Evolutionary conservation across 2,797 vertebrate species (phyloP), one percentile per base, ranked within the genome.

Genomic region (Parauchenoglanis ngamensis): DNA sequence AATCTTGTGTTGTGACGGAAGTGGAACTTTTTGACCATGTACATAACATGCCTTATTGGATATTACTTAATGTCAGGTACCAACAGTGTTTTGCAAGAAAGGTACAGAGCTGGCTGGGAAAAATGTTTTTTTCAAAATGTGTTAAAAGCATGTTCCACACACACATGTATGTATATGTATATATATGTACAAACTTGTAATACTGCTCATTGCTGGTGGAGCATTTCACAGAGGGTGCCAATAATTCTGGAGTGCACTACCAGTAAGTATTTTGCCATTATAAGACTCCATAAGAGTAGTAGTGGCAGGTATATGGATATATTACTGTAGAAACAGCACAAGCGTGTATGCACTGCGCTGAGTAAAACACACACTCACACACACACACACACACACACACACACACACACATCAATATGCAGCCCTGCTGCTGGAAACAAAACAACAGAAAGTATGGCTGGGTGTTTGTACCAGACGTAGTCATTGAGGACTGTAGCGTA

Each of bases 391-490:
- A 28, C 49, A 15, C 72, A 54, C 49, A n/a, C 54, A 21, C 21
- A 40, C 23, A n/a, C 15, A 19, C 2, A 44, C 13, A 1, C 56
- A 63, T 75, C 57, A 23, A 10, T 83, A 75, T 77, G 31, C 72
- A 61, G 17, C 13, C n/a, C 46, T 67, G 44, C 46, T n/a, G 52
- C 73, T 46, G 49, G 86, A 87, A 52, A 49, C 11, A 57, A 84
- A 78, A 31, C n/a, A 80, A 72, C 40, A 75, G 54, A 59, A 28
- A 65, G 56, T 28, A 65, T 35, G 35, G 77, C 73, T 77, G 7
- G 68, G 23, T 76, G 31, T n/a, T n/a, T 46, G 4, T 52, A 19
- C 56, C 61, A 75, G 46, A 82, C 15, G 13, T 17, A 19, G 56
- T 11, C 49, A n/a, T 6, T 63, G 52, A 79, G 35, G 54, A 52